A percentile compares a stretch with the other conserved stretches of the same genome.
phyloP scores from a whole-genome alignment of 2,797 vertebrate species.

The Platyrinchus mystaceus region DNA sequence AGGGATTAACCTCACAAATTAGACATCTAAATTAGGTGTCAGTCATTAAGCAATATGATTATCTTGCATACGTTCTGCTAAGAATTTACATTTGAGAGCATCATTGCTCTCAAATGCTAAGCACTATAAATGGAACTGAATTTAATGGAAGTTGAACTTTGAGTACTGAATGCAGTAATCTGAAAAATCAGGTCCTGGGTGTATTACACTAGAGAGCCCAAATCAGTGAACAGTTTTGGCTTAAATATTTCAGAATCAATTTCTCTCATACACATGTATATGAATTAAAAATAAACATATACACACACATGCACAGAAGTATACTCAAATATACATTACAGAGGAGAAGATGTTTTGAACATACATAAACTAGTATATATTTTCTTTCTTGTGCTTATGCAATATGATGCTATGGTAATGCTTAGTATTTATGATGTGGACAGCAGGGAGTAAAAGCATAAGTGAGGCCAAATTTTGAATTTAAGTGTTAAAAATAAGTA shows the following conservation, averaged over 20 bases:
- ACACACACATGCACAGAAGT: not conserved
- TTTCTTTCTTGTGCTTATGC: not conserved
- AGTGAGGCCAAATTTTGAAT: not conserved
- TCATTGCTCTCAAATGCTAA: not conserved
- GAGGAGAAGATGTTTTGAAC: not conserved
- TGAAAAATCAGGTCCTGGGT: not conserved
- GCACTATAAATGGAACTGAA: not conserved
- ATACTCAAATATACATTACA: not conserved
- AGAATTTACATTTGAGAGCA: not conserved
- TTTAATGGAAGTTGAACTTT: not conserved
- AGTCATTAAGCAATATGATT: slow-evolving; percentile 14
- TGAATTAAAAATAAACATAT: not conserved
- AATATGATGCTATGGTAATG: not conserved
- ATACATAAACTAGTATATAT: not conserved
- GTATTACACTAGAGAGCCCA: not conserved
- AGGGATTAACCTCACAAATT: slow-evolving; percentile 21
- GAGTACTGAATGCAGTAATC: not conserved
- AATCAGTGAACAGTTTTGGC: not conserved
- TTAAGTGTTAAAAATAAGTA: not conserved
- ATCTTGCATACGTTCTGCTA: not conserved
- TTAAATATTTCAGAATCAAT: not conserved
- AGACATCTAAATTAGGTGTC: not conserved
- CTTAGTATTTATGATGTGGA: not conserved
- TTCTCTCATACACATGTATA: not conserved
- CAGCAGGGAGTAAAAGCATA: not conserved